phyloP scores from a whole-genome alignment of 2,797 vertebrate genomes.

The Novumbra hubbsi region DNA sequence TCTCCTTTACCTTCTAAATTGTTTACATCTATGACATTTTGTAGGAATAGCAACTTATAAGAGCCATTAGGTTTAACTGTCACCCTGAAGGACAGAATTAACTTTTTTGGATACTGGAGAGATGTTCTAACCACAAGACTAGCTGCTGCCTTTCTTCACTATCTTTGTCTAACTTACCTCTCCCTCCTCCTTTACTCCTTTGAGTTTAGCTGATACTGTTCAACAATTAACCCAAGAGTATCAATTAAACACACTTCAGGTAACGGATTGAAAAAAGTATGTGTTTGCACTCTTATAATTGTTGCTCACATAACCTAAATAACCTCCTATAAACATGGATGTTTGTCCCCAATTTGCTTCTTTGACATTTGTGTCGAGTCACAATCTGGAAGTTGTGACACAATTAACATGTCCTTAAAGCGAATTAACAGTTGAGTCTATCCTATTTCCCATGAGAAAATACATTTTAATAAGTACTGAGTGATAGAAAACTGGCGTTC shows the following conservation, averaged over 20 bases:
- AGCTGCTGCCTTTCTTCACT: no score
- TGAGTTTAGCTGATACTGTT: no score
- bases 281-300: background rate
- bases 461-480: slow-evolving; percentile 17
- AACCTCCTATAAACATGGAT: background rate
- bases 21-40: no score
- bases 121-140: no score
- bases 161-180: background rate
- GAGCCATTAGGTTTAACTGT: no score
- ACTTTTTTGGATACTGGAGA: no score
- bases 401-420: slow-evolving; percentile 14
- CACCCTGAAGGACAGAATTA: no score
- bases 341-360: background rate
- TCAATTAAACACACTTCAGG: background rate
- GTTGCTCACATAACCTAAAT: background rate
- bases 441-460: background rate
- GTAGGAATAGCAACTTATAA: no score
- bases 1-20: background rate
- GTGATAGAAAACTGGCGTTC: slow-evolving; percentile 27
- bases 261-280: background rate
- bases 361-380: background rate
- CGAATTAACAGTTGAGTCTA: slow-evolving; percentile 17
- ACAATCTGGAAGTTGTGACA: slow-evolving; percentile 18
- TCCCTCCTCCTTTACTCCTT: background rate
- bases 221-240: background rate